phyloP scores from a whole-genome alignment of 2,113 vertebrate species.

The Phycodurus eques region DNA sequence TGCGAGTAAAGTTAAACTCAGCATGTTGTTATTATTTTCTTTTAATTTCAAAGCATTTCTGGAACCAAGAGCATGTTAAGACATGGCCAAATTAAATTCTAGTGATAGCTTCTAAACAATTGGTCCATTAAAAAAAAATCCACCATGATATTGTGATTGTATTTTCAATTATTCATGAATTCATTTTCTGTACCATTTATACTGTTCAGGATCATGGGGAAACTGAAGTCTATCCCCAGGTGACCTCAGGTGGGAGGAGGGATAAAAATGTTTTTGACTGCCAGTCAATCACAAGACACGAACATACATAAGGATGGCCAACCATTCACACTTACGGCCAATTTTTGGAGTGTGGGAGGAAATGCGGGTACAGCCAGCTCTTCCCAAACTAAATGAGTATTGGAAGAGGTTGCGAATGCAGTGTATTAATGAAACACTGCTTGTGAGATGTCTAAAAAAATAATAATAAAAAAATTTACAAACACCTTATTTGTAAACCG shows the following conservation, averaged over 20 bases:
- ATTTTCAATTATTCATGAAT: conserved; percentile 4
- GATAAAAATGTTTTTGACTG: neutral
- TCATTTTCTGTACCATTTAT: neutral
- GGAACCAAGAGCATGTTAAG: neutral
- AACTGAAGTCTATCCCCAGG: neutral
- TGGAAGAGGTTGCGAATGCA: neutral
- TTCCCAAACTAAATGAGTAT: neutral
- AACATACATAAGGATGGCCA: neutral
- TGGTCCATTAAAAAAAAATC: neutral
- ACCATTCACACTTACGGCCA: neutral
- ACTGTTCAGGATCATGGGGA: neutral
- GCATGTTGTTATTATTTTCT: neutral
- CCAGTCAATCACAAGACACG: neutral
- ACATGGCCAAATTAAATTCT: neutral
- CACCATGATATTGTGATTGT: neutral
- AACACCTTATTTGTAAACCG: too few relatives aligned
- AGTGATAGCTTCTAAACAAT: neutral
- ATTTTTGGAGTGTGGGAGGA: neutral
- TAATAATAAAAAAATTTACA: too few relatives aligned
- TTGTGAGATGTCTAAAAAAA: too few relatives aligned
- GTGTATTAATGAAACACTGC: neutral
- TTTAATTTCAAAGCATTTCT: neutral
- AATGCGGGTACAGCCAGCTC: neutral
- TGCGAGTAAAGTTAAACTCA: neutral
- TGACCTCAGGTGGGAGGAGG: neutral